phyloP scores from a whole-genome alignment of 2,113 vertebrate species.

The Mirza zaza region DNA sequence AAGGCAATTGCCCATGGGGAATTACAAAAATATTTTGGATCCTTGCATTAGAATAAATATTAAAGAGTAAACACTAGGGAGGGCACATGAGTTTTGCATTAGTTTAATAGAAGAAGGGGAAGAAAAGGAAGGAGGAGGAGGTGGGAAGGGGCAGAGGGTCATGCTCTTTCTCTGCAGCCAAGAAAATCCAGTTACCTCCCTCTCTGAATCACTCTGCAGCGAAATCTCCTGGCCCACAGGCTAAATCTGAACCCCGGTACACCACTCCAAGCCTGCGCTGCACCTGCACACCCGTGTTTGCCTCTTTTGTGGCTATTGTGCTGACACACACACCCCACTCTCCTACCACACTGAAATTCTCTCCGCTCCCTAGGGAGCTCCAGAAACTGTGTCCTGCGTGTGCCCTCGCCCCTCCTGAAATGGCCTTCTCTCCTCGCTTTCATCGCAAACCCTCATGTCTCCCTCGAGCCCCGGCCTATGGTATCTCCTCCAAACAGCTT shows the following conservation, averaged over 20 bases:
- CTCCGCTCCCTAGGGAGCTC: neutral
- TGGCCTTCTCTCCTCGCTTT: neutral
- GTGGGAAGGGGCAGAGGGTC: neutral
- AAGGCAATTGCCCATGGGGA: neutral
- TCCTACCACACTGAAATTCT: neutral
- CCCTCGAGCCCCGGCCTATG: too few species aligned
- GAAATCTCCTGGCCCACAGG: neutral
- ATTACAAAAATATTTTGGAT: neutral
- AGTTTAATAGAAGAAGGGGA: neutral
- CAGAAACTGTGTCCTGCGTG: neutral
- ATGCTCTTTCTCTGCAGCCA: neutral
- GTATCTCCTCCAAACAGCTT: neutral
- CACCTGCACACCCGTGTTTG: fast-evolving
- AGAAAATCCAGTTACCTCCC: neutral
- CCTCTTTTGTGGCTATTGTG: neutral
- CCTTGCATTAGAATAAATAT: neutral
- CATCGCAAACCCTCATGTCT: neutral
- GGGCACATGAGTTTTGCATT: neutral
- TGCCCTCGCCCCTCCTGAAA: neutral
- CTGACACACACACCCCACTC: fast-evolving
- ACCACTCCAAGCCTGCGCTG: too few species aligned
- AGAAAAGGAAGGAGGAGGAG: neutral
- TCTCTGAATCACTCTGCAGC: fast-evolving
- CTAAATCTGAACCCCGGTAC: fast-evolving
- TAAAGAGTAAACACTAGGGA: neutral